A percentile compares a stretch with the other conserved stretches of the same genome.
These are phyloP conservation scores for Aptenodytes patagonicus DNA, from an alignment of 2,113 vertebrate genomes.

Conservation along the genomic window DNA sequence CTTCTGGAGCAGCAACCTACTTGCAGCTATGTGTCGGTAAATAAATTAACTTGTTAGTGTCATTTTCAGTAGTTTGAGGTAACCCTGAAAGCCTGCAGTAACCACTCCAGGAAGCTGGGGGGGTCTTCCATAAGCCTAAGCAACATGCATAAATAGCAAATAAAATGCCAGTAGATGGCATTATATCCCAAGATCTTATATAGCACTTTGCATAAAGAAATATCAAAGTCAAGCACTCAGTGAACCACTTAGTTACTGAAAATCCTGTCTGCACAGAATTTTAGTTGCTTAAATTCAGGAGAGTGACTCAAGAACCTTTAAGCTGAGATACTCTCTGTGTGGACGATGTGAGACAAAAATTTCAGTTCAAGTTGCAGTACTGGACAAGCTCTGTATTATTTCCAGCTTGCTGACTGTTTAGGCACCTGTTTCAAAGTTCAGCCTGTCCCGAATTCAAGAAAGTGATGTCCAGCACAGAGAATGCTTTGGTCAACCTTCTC, in stretches of 20 bases:
- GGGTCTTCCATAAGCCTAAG: background rate
- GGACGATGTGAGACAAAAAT: background rate
- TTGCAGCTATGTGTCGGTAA: background rate
- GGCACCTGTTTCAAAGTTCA: background rate
- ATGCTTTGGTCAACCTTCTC: background rate
- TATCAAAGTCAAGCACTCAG: background rate
- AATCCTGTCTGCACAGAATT: background rate
- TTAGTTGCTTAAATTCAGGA: background rate
- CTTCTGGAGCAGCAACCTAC: background rate
- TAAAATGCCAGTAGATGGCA: conserved; percentile 42
- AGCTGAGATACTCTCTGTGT: background rate
- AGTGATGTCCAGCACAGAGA: background rate
- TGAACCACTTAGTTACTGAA: background rate
- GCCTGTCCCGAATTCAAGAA: background rate
- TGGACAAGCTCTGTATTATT: background rate
- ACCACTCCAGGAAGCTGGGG: background rate
- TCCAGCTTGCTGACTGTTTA: background rate
- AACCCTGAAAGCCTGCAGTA: background rate
- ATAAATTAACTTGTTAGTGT: background rate
- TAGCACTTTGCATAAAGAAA: background rate
- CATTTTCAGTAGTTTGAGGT: background rate
- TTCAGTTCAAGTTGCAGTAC: background rate
- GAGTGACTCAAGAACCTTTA: background rate
- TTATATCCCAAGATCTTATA: conserved; percentile 5
- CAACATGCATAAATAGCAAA: background rate